Evolutionary conservation across 2,797 vertebrate genomes (phyloP).

Genomic region (Zenarchopterus dispar): DNA sequence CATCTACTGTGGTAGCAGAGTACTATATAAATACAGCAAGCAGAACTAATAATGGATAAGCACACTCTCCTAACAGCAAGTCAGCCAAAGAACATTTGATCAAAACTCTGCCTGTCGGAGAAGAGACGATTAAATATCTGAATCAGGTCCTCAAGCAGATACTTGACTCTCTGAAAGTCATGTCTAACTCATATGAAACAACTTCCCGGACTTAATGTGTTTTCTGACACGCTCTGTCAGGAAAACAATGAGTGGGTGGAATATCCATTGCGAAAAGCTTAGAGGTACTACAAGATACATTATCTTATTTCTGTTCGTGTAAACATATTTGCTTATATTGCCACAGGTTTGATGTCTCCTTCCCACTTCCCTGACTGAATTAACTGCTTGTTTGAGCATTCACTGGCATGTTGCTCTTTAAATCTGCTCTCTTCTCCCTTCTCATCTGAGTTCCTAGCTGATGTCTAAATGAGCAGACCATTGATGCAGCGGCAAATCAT

Average conservation of each 20-base stretch:
- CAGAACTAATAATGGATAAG: slow-evolving; percentile 10
- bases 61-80: slow-evolving; percentile 18
- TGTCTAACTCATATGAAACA: slow-evolving; percentile 15
- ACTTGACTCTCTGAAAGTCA: slow-evolving; percentile 32
- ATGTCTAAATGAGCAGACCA: slow-evolving; percentile 58
- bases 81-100: slow-evolving; percentile 27
- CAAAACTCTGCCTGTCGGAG: slow-evolving; percentile 11
- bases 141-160: slow-evolving; percentile 11
- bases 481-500: slow-evolving; percentile 69
- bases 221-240: slow-evolving; percentile 36
- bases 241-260: slow-evolving; percentile 53
- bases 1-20: neutral
- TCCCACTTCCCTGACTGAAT: slow-evolving; percentile 52
- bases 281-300: slow-evolving; percentile 10
- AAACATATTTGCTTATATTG: slow-evolving; percentile 38
- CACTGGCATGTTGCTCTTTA: slow-evolving; percentile 11
- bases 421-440: neutral
- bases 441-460: slow-evolving; percentile 28
- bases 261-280: slow-evolving; percentile 28
- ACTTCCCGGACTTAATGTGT: slow-evolving; percentile 29
- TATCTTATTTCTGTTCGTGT: slow-evolving; percentile 22
- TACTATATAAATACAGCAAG: neutral
- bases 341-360: slow-evolving; percentile 53
- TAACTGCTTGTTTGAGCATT: slow-evolving; percentile 32
- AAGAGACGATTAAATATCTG: slow-evolving; percentile 20